phyloP scores from a whole-genome alignment of 1,140 invertebrate genomes.

The Streblospio benedicti region DNA sequence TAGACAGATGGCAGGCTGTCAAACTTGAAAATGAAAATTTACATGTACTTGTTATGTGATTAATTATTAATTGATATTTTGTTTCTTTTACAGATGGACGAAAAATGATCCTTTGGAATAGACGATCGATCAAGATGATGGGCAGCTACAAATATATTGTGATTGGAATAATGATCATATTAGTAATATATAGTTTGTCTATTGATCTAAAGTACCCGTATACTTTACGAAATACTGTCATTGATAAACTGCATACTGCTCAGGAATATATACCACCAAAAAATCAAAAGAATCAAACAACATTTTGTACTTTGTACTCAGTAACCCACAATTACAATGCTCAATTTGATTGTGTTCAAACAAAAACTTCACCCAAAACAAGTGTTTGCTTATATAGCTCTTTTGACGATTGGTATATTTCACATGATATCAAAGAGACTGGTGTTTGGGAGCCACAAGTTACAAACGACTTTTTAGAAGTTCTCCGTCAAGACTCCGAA shows the following conservation, averaged over 20 bases:
- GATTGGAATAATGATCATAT: neutral
- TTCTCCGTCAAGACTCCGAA: slow-evolving; percentile 19
- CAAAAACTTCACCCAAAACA: slow-evolving; percentile 23
- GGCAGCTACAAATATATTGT: neutral
- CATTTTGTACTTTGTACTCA: neutral
- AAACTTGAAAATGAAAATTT: too few relatives aligned
- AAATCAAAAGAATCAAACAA: neutral
- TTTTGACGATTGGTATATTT: slow-evolving; percentile 29
- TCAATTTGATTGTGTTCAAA: slow-evolving; percentile 22
- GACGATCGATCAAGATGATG: too few relatives aligned
- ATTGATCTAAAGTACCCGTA: neutral
- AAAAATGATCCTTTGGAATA: too few relatives aligned
- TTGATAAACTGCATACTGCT: neutral
- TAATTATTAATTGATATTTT: too few relatives aligned
- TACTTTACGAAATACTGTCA: neutral
- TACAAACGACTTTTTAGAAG: slow-evolving; percentile 22
- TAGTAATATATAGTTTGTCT: neutral
- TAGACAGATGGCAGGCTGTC: too few relatives aligned
- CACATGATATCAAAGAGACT: slow-evolving; percentile 23
- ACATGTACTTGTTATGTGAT: too few relatives aligned
- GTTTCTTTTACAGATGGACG: too few relatives aligned
- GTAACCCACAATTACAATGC: neutral
- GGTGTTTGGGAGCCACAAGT: slow-evolving; percentile 37
- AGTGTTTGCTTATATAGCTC: slow-evolving; percentile 28
- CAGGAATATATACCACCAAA: neutral